Conservation (phyloP, 1,140 invertebrate species). For the Drosophila pallidifrons region DNA sequence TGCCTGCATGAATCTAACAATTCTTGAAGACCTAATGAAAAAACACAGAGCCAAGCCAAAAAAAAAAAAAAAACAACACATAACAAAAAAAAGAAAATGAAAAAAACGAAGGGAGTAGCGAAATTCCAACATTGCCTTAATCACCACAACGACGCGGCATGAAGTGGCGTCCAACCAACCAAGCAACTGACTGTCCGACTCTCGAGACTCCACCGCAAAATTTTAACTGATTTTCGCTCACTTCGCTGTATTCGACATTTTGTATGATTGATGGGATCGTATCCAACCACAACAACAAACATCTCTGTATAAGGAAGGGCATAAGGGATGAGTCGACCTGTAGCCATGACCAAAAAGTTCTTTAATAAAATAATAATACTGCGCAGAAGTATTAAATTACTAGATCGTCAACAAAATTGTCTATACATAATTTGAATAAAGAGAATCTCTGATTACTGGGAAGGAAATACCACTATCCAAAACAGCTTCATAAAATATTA, state of each 20-base stretch:
- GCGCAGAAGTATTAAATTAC: background rate
- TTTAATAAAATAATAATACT: background rate
- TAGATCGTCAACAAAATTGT: background rate
- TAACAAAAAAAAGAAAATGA: background rate
- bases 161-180: constrained; percentile 3
- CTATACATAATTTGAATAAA: background rate
- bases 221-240: constrained; percentile 51
- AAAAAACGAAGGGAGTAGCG: constrained; percentile 58
- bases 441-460: background rate
- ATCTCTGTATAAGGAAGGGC: constrained; percentile 11
- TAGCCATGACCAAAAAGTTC: background rate
- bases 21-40: constrained; percentile 64
- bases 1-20: constrained; percentile 61
- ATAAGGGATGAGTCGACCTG: constrained; percentile 18
- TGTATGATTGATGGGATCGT: constrained; percentile 57
- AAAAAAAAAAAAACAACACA: constrained; percentile 1
- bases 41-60: constrained; percentile 49
- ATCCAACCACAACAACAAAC: constrained; percentile 33
- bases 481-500: too few relatives aligned
- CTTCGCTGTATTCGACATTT: constrained; percentile 35
- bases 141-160: constrained; percentile 46
- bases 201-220: constrained; percentile 11
- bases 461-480: background rate
- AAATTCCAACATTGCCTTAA: constrained; percentile 60
- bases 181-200: background rate